These are phyloP conservation scores for Denticeps clupeoides DNA, from an alignment of 2,797 vertebrate species.

Conservation along the genomic window DNA sequence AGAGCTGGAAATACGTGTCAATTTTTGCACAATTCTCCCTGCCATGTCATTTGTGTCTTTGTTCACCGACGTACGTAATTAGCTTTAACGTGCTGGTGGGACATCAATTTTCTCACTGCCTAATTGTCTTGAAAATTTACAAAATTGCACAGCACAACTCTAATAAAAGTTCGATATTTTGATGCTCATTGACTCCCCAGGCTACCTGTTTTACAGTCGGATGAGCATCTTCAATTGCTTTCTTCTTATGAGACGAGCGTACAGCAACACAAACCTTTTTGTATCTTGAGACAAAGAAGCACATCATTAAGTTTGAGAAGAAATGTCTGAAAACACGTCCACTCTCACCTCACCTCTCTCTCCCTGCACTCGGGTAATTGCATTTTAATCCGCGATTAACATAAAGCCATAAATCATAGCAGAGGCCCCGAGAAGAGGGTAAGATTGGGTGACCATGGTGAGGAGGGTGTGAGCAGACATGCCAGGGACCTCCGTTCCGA, in stretches of 20 bases:
- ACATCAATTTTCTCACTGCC: constrained; percentile 26
- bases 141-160: constrained; percentile 9
- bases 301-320: no score
- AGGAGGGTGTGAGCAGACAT: neutral
- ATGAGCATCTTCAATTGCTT: neutral
- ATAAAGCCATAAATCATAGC: constrained; percentile 35
- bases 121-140: constrained; percentile 39
- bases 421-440: neutral
- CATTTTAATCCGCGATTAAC: constrained; percentile 33
- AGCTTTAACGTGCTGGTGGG: constrained; percentile 35
- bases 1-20: constrained; percentile 13
- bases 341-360: constrained; percentile 7
- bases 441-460: neutral
- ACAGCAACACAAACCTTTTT: no score
- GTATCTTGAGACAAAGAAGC: no score
- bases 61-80: constrained; percentile 40
- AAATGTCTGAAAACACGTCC: constrained; percentile 14
- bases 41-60: constrained; percentile 12
- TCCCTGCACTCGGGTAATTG: constrained; percentile 18
- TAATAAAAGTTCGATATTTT: constrained; percentile 12
- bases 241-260: neutral
- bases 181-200: constrained; percentile 1
- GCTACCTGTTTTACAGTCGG: neutral
- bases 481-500: neutral
- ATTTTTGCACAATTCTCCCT: constrained; percentile 19